These are phyloP conservation scores for Listronotus oregonensis DNA, from an alignment of 1,140 invertebrate genomes.

Conservation along the genomic window DNA sequence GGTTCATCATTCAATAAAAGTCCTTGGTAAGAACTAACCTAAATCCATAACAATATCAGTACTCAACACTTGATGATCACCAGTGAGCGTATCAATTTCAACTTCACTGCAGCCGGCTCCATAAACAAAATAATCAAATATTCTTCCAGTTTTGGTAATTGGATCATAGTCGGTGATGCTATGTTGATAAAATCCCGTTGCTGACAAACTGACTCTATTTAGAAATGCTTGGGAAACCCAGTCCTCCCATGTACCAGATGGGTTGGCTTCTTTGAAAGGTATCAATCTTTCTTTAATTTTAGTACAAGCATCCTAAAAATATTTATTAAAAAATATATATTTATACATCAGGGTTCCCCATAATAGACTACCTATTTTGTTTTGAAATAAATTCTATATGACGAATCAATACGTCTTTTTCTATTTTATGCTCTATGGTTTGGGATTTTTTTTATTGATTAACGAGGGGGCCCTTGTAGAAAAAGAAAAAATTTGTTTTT, in stretches of 20 bases:
- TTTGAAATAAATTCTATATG: too few relatives aligned
- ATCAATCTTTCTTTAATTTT: constrained; percentile 75
- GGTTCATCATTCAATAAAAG: too few relatives aligned
- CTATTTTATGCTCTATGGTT: too few relatives aligned
- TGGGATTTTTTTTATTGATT: too few relatives aligned
- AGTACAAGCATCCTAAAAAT: constrained; percentile 75
- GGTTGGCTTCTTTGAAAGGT: constrained; percentile 76
- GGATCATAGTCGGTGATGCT: constrained; percentile 75
- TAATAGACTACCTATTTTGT: too few relatives aligned
- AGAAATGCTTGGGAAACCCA: constrained; percentile 83
- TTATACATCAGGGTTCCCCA: too few relatives aligned
- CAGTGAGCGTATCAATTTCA: constrained; percentile 85
- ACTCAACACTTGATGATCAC: constrained; percentile 81
- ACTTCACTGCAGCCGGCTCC: constrained; percentile 81
- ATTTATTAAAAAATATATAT: too few relatives aligned
- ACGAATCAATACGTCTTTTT: too few relatives aligned
- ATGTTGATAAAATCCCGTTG: constrained; percentile 68
- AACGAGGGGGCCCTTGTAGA: too few relatives aligned
- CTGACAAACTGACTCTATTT: constrained; percentile 78
- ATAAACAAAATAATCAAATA: constrained; percentile 82
- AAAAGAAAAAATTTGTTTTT: too few relatives aligned
- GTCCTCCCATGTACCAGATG: constrained; percentile 79
- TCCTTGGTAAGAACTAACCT: constrained; percentile 52
- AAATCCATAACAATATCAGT: constrained; percentile 96
- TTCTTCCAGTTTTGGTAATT: constrained; percentile 68